A percentile compares a stretch with the other conserved stretches of the same genome.
Conservation (phyloP, 2,888 invertebrate species). For the Labia minor region DNA sequence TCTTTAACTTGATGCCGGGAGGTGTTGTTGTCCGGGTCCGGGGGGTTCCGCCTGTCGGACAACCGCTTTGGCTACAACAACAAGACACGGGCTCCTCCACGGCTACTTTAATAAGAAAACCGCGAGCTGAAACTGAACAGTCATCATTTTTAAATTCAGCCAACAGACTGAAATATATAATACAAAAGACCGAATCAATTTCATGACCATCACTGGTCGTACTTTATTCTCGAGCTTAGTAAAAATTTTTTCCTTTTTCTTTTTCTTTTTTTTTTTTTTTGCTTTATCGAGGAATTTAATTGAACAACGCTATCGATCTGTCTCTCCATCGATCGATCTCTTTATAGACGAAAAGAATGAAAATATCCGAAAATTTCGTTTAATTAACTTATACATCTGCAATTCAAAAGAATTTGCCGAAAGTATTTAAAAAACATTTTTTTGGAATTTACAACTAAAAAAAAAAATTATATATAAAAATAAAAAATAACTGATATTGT, state of each 20-base stretch:
- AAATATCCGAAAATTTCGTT: too few species aligned
- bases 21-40: neutral
- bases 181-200: constrained; percentile 5
- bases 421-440: too few species aligned
- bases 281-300: neutral
- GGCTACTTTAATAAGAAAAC: neutral
- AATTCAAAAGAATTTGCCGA: too few species aligned
- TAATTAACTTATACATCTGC: too few species aligned
- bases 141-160: constrained; percentile 7
- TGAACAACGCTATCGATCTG: neutral
- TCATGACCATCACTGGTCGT: neutral
- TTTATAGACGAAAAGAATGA: too few species aligned
- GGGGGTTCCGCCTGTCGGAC: constrained; percentile 13
- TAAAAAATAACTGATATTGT: too few species aligned
- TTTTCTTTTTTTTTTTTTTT: neutral
- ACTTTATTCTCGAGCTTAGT: too few species aligned
- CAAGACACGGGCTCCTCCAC: neutral
- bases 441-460: too few species aligned
- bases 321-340: too few species aligned
- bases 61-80: neutral
- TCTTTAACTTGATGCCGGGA: neutral
- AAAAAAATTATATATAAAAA: too few species aligned
- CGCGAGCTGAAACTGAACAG: neutral
- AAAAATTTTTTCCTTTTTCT: too few species aligned
- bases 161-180: neutral